These are phyloP conservation scores for Sceloporus tristichus DNA, from an alignment of 2,113 vertebrate species.

Conservation along the genomic window DNA sequence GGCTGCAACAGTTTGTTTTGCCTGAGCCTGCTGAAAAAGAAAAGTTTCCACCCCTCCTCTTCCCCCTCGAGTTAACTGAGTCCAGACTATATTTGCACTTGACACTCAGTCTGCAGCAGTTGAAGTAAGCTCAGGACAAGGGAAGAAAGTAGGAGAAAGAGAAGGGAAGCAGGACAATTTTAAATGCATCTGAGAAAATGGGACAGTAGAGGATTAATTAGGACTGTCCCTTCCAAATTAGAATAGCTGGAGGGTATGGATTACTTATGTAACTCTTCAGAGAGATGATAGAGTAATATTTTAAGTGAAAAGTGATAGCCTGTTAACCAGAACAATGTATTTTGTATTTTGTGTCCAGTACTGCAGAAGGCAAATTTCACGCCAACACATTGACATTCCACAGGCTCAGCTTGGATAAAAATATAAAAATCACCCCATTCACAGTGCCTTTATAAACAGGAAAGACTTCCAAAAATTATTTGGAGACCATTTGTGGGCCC, in stretches of 20 bases:
- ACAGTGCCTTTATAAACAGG: conserved; percentile 27
- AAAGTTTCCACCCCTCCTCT: too few relatives aligned
- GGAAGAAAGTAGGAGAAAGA: too few relatives aligned
- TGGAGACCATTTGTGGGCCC: conserved; percentile 55
- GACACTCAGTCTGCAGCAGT: too few relatives aligned
- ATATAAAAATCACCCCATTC: conserved; percentile 45
- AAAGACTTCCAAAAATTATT: conserved; percentile 55
- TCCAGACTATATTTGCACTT: too few relatives aligned
- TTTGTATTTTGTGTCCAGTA: neutral
- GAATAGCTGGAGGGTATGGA: neutral
- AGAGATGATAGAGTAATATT: neutral
- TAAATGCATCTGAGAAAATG: too few relatives aligned
- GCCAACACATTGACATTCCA: conserved; percentile 33
- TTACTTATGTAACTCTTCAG: neutral
- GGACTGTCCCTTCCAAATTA: too few relatives aligned
- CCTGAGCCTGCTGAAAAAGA: too few relatives aligned
- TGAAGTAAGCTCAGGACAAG: too few relatives aligned
- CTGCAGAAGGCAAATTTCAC: neutral
- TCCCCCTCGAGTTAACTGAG: too few relatives aligned
- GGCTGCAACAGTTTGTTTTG: too few relatives aligned
- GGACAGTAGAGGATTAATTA: too few relatives aligned
- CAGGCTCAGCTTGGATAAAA: conserved; percentile 5
- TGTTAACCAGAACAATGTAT: neutral
- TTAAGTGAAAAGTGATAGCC: neutral
- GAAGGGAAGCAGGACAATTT: too few relatives aligned